These are phyloP conservation scores for Glossophaga mutica DNA, from an alignment of 2,797 vertebrate species.

Conservation along the genomic window DNA sequence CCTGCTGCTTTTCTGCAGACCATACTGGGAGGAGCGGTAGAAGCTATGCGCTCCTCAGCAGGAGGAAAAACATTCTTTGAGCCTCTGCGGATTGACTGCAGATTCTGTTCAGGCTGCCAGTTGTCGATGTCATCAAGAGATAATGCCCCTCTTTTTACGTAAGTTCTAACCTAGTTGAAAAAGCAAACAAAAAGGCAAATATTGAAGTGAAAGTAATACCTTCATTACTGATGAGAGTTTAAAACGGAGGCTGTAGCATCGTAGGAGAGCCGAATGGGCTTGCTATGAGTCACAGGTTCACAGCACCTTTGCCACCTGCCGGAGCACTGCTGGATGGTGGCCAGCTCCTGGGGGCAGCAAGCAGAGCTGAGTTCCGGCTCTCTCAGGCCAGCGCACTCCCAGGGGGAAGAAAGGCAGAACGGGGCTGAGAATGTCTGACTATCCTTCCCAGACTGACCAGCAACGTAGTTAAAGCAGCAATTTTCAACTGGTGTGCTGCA, in stretches of 20 bases:
- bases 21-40: background rate
- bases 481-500: too few relatives aligned
- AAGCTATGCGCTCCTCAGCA: background rate
- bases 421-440: background rate
- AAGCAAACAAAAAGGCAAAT: background rate
- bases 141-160: background rate
- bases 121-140: background rate
- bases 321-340: rapidly evolving
- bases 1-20: background rate
- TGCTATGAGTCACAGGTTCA: background rate
- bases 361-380: background rate
- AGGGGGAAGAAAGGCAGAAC: background rate
- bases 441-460: background rate
- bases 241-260: background rate
- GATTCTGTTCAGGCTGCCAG: background rate
- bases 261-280: background rate
- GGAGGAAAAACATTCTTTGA: background rate
- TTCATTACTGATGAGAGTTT: background rate
- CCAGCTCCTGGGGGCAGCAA: background rate
- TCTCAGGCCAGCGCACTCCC: background rate
- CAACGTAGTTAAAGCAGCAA: background rate
- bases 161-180: background rate
- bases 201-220: background rate
- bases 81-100: background rate
- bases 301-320: background rate